Base-by-base conservation (phyloP, 2,888 invertebrate species). In the Phortica magna region DNA sequence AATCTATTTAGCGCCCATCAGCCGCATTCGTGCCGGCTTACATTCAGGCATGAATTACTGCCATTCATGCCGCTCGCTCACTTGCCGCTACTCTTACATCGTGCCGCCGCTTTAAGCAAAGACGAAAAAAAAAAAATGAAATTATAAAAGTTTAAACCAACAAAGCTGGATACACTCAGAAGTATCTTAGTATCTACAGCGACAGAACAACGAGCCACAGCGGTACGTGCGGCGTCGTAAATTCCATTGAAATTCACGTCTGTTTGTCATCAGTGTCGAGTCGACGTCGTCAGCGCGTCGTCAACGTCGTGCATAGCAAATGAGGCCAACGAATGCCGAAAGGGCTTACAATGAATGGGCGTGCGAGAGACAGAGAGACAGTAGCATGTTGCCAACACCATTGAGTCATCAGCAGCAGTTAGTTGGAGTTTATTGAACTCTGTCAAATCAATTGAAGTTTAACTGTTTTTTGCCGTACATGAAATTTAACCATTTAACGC, bases 191-290 rank as follows among this genome's bases (percentile, higher is more conserved):
- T 55, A 55, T 70, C 76, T 72, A 73, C 78, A 73, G 76, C 76
- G 80, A 41, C 70, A 59, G 77, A 81, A 81, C 10, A 81, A 81
- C 10, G 61, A 61, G 10, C 61, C 61, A 17, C 55, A 19, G 61
- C 61, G 22, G 61, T 68, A 68, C 68, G 68, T 48, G 61, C 53
- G 68, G 59, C 31, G 43, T 64, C 67, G 74, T 14, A 59, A 68
- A 73, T 78, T 73, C 79, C 77, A 83, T 85, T 85, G 81, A 88
- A 87, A 85, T 85, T 82, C 85, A 83, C 80, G 82, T 80, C 71
- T 76, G 81, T 77, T 82, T 83, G 84, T 83, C 83, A 81, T 68
- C 68, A 12, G 17, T 42, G 42, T 42, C n/a, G 41, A 42, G 42
- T n/a, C 48, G 68, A 43, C 22, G 64, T 41, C 19, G 48, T 68